Percentiles rank a stretch among this genome's conserved stretches.
Evolutionary conservation across 2,113 vertebrate genomes (phyloP).

Genomic region (Hippocampus guttulatus): DNA sequence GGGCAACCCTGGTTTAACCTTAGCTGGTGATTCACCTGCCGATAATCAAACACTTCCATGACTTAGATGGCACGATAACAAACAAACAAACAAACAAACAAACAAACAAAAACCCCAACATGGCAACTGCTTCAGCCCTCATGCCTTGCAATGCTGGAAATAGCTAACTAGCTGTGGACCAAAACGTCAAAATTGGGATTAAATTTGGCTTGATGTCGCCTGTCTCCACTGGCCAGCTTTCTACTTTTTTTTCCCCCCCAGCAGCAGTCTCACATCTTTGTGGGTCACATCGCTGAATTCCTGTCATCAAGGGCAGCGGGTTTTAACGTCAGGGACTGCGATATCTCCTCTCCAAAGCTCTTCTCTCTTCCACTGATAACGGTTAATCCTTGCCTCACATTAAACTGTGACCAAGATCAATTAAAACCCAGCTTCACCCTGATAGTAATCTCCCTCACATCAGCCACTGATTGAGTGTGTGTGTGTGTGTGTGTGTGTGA

Average conservation of each 20-base stretch:
- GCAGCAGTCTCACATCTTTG: constrained; percentile 62
- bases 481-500: constrained; percentile 23
- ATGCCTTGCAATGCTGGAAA: constrained; percentile 57
- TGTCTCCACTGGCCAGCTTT: constrained; percentile 56
- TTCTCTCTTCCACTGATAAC: constrained; percentile 65
- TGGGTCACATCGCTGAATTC: constrained; percentile 69
- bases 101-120: constrained; percentile 37
- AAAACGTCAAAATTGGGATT: constrained; percentile 67
- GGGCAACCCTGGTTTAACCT: constrained; percentile 26
- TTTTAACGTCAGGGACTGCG: constrained; percentile 67
- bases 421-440: constrained; percentile 68
- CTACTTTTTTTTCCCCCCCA: constrained; percentile 33
- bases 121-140: constrained; percentile 31
- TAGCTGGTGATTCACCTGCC: constrained; percentile 55
- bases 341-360: constrained; percentile 67
- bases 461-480: constrained; percentile 54
- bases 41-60: constrained; percentile 53
- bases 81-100: constrained; percentile 36
- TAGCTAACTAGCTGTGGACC: constrained; percentile 54
- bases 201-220: constrained; percentile 63
- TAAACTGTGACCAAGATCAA: constrained; percentile 79
- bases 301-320: constrained; percentile 68
- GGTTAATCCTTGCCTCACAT: constrained; percentile 73
- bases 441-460: constrained; percentile 71
- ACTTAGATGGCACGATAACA: constrained; percentile 51